A percentile compares a stretch with the other conserved stretches of the same genome.
Evolutionary conservation across 2,113 vertebrate species (phyloP).

Genomic region (Carlito syrichta): DNA sequence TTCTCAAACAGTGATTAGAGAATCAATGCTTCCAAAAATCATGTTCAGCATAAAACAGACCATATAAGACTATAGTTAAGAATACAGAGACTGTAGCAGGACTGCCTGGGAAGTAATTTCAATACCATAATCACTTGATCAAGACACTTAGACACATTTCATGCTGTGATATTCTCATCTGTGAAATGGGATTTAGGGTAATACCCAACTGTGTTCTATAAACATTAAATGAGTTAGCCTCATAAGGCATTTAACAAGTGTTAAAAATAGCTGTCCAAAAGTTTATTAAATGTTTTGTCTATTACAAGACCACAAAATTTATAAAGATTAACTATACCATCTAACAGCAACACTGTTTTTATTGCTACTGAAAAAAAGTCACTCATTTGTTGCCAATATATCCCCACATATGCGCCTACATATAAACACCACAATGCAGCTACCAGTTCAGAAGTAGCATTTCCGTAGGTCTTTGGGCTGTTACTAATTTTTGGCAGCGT

Average conservation of each 20-base stretch:
- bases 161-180: background rate
- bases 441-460: background rate
- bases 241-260: background rate
- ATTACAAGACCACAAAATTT: background rate
- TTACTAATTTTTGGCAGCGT: background rate
- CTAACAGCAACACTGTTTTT: background rate
- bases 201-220: background rate
- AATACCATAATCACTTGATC: background rate
- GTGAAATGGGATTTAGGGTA: background rate
- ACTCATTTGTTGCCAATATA: too few relatives aligned
- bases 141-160: background rate
- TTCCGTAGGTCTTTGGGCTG: too few relatives aligned
- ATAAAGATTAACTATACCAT: background rate
- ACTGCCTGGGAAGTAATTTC: background rate
- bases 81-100: background rate
- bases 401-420: rapidly evolving
- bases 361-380: background rate
- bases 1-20: background rate
- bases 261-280: background rate
- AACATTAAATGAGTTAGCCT: background rate
- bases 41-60: background rate
- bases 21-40: background rate
- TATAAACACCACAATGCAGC: background rate
- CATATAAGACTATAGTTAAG: rapidly evolving
- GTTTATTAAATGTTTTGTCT: background rate